Evolutionary conservation across 2,888 invertebrate species (phyloP), one percentile per base, ranked within the genome.

Genomic region (Amphipyra tragopoginis): DNA sequence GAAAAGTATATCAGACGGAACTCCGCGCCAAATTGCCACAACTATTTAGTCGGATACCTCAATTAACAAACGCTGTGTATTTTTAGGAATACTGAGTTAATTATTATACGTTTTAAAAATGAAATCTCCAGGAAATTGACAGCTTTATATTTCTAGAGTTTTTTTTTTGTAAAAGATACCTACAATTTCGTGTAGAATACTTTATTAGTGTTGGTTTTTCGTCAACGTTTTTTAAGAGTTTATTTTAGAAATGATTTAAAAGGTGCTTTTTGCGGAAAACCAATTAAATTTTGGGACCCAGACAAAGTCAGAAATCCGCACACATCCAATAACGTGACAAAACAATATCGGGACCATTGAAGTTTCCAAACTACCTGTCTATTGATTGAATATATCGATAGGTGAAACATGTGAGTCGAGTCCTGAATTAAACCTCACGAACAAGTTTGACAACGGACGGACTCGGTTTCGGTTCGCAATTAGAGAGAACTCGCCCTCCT

Each of bases 401-500:
- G 68, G 69, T 77, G 75, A 56, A 77, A 80, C 79, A 81, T 80
- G 75, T 72, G 81, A 80, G 80, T 77, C 73, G 81, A 80, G 80
- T 77, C 80, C 73, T 73, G 74, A 77, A 72, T 80, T 71, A 80
- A 80, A 80, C 81, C 84, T 75, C 80, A 84, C 82, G 82, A 81
- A 79, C 79, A 88, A 89, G 79, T 89, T 87, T 87, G 90, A 89
- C 90, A 89, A 87, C 88, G 89, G 85, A 80, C 86, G 84, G 88
- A 84, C 88, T 87, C 83, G 79, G 21, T 85, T 89, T 87, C 83
- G 79, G 21, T 85, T 89, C 85, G 88, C 91, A 93, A 93, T 93
- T 92, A 93, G 90, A 90, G 86, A 88, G 90, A 86, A 87, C 85
- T 67, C 62, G 79, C 82, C 85, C 87, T 85, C 80, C 88, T 91